Percentiles rank a stretch among this genome's conserved stretches.
Conservation (phyloP, 2,113 vertebrate genomes). For the Emberiza fucata region DNA sequence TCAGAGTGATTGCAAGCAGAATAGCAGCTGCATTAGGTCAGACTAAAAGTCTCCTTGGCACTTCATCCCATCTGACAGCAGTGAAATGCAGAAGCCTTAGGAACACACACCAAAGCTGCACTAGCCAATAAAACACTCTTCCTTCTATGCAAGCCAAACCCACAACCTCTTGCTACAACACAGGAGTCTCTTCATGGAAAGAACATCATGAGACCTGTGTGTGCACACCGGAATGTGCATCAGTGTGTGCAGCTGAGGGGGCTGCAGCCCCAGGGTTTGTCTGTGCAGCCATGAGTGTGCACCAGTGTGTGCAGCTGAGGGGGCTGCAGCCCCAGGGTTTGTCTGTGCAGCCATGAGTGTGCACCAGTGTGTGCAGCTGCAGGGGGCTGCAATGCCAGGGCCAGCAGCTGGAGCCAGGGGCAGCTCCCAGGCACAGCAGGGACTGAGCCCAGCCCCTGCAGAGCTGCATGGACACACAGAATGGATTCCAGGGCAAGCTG, state of each 20-base stretch:
- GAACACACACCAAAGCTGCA: background rate
- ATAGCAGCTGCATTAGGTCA: background rate
- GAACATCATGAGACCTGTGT: background rate
- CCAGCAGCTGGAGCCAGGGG: background rate
- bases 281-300: too few species aligned
- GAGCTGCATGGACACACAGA: rapidly evolving
- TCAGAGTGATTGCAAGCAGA: background rate
- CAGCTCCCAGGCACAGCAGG: background rate
- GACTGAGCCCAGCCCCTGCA: background rate
- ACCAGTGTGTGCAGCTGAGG: too few species aligned
- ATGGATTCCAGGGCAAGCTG: background rate
- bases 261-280: background rate
- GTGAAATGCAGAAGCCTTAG: background rate
- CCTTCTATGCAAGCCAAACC: background rate
- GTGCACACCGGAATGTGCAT: rapidly evolving
- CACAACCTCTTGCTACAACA: background rate
- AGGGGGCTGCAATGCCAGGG: rapidly evolving
- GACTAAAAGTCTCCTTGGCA: background rate
- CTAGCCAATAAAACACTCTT: background rate
- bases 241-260: background rate
- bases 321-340: too few species aligned
- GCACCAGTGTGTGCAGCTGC: background rate
- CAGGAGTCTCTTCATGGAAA: background rate
- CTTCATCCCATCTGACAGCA: background rate
- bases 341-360: rapidly evolving